Evolutionary conservation across 2,888 invertebrate genomes (phyloP), one percentile per base, ranked within the genome.

Genomic region (Melieria omissa): DNA sequence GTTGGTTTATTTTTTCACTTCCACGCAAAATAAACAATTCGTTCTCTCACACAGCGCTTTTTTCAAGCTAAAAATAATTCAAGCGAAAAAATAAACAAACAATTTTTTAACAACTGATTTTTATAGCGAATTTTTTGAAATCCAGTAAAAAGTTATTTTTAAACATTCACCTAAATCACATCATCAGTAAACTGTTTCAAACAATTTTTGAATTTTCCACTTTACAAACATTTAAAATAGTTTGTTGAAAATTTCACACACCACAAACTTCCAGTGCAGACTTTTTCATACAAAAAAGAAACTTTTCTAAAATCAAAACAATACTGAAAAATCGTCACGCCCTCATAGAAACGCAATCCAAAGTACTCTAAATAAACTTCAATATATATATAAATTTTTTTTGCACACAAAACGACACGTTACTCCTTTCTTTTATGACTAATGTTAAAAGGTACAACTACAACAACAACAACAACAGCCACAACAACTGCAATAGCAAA

Each of bases 341-440:
- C 1, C 65, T 55, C 57, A 5, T 42, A 54, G 44, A 57, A 58
- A 58, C 29, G 10, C 10, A 58, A 58, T 58, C 12, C 12, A 0
- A 42, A 58, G 58, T 29, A 29, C 29, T 29, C 29, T 29, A 29
- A 29, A 29, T 29, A 29, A 29, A 29, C 29, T 29, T 29, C 29
- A 29, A 29, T 29, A 29, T 29, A 29, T 1, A 29, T 29, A 29
- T 29, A 57, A 16, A 58, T 58, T 29, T 41, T 58, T 58, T 74
- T 81, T 78, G 74, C 74, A 72, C 75, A 80, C 81, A 81, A 83
- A 84, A 82, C 83, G 84, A 83, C 83, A 83, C 85, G 83, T 83
- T 78, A 84, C 84, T 79, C 81, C 83, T 83, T 81, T 78, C 81
- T 82, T 82, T 82, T 81, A 76, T 78, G 76, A 82, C 76, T 77